phyloP scores from a whole-genome alignment of 2,888 invertebrate genomes.

The Emmelina monodactyla region DNA sequence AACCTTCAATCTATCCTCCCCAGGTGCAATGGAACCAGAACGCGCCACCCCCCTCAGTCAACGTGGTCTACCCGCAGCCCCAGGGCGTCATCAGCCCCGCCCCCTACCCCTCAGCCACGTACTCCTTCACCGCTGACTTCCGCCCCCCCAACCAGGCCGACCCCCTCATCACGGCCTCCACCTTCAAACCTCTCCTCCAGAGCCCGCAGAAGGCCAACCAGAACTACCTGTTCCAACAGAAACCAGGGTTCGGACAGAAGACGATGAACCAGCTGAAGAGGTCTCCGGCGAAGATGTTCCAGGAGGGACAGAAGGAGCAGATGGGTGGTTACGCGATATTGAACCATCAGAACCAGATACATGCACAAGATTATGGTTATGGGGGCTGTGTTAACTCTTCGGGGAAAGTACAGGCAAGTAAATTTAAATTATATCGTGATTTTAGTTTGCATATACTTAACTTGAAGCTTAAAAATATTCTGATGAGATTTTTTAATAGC shows the following conservation, averaged over 20 bases:
- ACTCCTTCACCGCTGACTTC: constrained; percentile 86
- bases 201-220: constrained; percentile 43
- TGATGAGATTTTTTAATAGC: too few species aligned
- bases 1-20: constrained; percentile 11
- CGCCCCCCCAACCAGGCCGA: constrained; percentile 69
- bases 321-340: constrained; percentile 35
- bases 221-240: constrained; percentile 55
- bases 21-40: constrained; percentile 82
- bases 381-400: constrained; percentile 35
- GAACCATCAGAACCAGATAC: constrained; percentile 48
- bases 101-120: constrained; percentile 75
- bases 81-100: constrained; percentile 71
- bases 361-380: constrained; percentile 49
- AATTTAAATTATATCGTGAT: too few species aligned
- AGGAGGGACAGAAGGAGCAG: constrained; percentile 42
- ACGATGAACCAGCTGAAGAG: constrained; percentile 37
- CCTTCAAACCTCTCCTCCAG: constrained; percentile 65
- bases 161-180: constrained; percentile 60
- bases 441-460: too few species aligned
- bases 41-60: constrained; percentile 65
- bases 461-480: too few species aligned
- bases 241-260: constrained; percentile 40
- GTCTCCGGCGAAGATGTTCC: constrained; percentile 41
- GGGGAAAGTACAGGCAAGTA: constrained; percentile 50
- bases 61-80: constrained; percentile 70